Base-by-base conservation (phyloP, 53 echinoderm and acorn worm species). In the Paracentrotus lividus region DNA sequence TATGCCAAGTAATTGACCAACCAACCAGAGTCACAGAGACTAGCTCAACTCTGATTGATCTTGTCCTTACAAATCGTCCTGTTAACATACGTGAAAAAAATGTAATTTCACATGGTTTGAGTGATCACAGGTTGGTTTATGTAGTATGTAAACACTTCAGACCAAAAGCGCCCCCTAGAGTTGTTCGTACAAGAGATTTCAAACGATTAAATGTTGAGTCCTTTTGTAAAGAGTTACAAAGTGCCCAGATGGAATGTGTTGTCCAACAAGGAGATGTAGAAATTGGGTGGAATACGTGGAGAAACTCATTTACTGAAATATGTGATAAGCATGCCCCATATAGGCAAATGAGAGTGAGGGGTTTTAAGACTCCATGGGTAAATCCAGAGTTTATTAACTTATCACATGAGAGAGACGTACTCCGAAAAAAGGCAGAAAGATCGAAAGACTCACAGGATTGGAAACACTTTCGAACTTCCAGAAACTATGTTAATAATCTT, bases 41-140 rank as follows among this genome's bases (percentile, higher is more conserved):
- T 29, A 65, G 31, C 15, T 8, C 1, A 65, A 65, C 27, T 15
- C 65, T 65, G 15, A 27, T 65, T 65, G 65, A 65, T 15, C 26
- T 64, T 64, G 64, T 31, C 5, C 8, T 65, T 29, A 29, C 31
- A 29, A 29, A 65, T 65, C 26, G 7, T 5, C 65, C 65, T 29
- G 27, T 12, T 29, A 65, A 65, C 31, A 31, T 65, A 6, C 9
- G 31, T 29, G 65, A 29, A 29, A 65, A 7, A 29, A 29, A 31
- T 29, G 65, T 65, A 7, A 31, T 65, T 3, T 65, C 65, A 27
- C 27, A 65, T 15, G 65, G 65, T 1, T 12, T 3, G 31, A 65
- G 65, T 3, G 65, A 65, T 31, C 65, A 65, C 65, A n/a, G n/a
- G n/a, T n/a, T n/a, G n/a, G 65, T 65, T 27, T 65, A 65, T 65